Conservation (phyloP, 2,113 vertebrate genomes). For the Ptychochromis oligacanthus region DNA sequence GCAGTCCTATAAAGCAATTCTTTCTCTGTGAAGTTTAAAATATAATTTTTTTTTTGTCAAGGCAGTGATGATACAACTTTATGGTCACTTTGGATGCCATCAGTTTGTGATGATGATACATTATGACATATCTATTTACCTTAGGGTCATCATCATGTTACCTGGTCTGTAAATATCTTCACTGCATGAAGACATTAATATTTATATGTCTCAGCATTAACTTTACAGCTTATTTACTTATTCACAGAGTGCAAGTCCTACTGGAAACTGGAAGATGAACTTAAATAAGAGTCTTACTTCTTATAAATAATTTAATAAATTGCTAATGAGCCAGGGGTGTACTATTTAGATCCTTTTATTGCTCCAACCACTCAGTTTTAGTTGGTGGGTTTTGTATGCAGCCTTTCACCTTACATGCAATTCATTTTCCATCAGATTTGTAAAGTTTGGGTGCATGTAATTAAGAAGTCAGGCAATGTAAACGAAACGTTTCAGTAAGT, state of each 20-base stretch:
- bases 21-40: not conserved
- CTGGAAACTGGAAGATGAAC: not conserved
- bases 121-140: not conserved
- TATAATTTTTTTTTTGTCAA: not conserved
- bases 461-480: constrained; percentile 76
- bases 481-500: constrained; percentile 77
- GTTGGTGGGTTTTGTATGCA: constrained; percentile 32
- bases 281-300: not conserved
- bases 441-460: constrained; percentile 73
- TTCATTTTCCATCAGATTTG: constrained; percentile 69
- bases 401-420: constrained; percentile 64
- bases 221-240: not conserved
- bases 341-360: constrained; percentile 1
- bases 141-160: not conserved
- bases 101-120: not conserved
- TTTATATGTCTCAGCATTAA: not conserved
- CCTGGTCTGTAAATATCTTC: not conserved
- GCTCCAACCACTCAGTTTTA: constrained; percentile 29
- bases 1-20: not conserved
- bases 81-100: not conserved
- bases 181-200: not conserved
- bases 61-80: not conserved
- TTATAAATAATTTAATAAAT: constrained; percentile 11
- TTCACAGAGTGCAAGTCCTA: not conserved
- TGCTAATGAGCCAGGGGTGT: not conserved